These are phyloP conservation scores for Pseudomugil tenellus DNA, from an alignment of 2,797 vertebrate genomes.

Conservation along the genomic window DNA sequence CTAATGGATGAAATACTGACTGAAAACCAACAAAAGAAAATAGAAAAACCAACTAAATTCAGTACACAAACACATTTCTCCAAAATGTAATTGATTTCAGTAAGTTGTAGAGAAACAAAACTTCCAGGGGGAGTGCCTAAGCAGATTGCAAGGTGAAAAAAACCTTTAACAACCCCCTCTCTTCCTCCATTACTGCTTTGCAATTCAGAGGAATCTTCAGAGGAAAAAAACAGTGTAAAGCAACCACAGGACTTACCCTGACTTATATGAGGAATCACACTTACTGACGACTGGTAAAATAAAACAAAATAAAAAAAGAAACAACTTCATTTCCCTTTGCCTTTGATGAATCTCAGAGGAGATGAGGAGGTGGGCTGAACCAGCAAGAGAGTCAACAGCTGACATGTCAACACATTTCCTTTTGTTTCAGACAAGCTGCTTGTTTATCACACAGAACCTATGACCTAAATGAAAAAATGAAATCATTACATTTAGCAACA, in stretches of 20 bases:
- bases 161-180: neutral
- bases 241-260: neutral
- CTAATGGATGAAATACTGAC: conserved; percentile 45
- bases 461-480: neutral
- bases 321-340: neutral
- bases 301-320: neutral
- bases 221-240: too few relatives aligned
- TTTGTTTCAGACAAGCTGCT: neutral
- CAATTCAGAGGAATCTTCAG: neutral
- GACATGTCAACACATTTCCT: neutral
- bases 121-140: neutral
- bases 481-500: neutral
- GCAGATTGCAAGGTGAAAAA: neutral
- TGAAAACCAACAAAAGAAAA: conserved; percentile 32
- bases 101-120: conserved; percentile 9
- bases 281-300: neutral
- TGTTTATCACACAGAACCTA: neutral
- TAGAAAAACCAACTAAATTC: conserved; percentile 8
- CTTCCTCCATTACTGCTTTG: neutral
- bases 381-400: neutral
- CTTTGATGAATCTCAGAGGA: conserved; percentile 1
- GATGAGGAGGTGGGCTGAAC: neutral
- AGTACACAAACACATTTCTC: conserved; percentile 6
- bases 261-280: neutral
- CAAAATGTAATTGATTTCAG: conserved; percentile 6